Conservation (phyloP, 2,797 vertebrate genomes). For the Zalophus californianus region DNA sequence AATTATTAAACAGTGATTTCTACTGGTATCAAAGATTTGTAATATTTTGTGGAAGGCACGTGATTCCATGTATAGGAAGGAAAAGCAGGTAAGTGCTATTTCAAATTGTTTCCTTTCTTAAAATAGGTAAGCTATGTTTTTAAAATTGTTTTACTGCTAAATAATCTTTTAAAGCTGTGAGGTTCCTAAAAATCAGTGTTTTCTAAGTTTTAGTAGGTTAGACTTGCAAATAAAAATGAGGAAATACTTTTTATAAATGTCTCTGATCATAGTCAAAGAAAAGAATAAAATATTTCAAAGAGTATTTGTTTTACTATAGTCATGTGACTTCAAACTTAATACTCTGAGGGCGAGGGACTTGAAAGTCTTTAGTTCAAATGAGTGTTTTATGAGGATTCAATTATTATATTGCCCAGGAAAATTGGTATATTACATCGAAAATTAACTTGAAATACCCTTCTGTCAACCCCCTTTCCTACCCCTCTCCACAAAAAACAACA, state of each 20-base stretch:
- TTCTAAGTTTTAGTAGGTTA: not conserved
- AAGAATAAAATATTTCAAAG: not conserved
- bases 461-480: not conserved
- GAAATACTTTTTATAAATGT: not conserved
- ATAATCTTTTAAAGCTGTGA: not conserved
- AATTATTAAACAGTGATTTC: not conserved
- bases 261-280: not conserved
- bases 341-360: not conserved
- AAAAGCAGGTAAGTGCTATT: conserved; percentile 51
- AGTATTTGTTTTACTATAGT: not conserved
- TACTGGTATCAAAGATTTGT: not conserved
- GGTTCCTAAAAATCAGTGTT: not conserved
- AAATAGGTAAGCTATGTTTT: not conserved
- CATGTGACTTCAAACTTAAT: not conserved
- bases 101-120: conserved; percentile 2
- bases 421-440: not conserved
- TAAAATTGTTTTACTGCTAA: not conserved
- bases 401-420: not conserved
- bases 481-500: rapidly evolving
- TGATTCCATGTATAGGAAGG: not conserved
- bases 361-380: not conserved
- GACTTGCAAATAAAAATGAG: not conserved
- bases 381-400: not conserved
- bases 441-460: not conserved
- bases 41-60: not conserved